These are phyloP conservation scores for Lagenorhynchus albirostris DNA, from an alignment of 2,113 vertebrate genomes.

Conservation along the genomic window DNA sequence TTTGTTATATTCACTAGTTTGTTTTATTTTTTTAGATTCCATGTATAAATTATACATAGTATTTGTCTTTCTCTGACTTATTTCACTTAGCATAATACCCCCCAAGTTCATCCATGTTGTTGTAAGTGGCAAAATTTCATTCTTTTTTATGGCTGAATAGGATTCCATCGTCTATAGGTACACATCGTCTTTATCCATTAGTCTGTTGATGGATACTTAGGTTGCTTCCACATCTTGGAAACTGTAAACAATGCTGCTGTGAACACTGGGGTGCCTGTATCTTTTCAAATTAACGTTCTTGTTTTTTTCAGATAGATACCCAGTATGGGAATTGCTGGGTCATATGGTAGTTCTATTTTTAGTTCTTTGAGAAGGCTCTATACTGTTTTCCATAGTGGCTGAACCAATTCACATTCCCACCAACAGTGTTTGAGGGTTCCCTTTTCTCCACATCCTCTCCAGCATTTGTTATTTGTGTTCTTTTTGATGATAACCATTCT, in stretches of 20 bases:
- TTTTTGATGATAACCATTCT: background rate
- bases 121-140: no score
- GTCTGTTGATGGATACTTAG: background rate
- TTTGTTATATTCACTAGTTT: no score
- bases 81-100: no score
- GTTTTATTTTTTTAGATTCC: no score
- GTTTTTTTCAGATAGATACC: background rate
- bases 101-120: no score
- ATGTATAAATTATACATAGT: no score
- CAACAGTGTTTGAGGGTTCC: background rate
- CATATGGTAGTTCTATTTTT: background rate
- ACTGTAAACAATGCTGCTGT: background rate
- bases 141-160: background rate
- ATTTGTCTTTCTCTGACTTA: no score
- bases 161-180: background rate
- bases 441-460: background rate
- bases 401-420: background rate
- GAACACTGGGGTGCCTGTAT: background rate
- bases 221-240: background rate
- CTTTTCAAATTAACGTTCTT: background rate
- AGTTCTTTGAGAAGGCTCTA: background rate
- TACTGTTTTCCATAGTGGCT: background rate
- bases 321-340: background rate
- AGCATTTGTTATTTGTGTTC: background rate
- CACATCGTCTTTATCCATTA: background rate